Percentiles rank a stretch among this genome's conserved stretches.
Conservation (phyloP, 2,888 invertebrate genomes). For the Eugnorisma glareosa region DNA sequence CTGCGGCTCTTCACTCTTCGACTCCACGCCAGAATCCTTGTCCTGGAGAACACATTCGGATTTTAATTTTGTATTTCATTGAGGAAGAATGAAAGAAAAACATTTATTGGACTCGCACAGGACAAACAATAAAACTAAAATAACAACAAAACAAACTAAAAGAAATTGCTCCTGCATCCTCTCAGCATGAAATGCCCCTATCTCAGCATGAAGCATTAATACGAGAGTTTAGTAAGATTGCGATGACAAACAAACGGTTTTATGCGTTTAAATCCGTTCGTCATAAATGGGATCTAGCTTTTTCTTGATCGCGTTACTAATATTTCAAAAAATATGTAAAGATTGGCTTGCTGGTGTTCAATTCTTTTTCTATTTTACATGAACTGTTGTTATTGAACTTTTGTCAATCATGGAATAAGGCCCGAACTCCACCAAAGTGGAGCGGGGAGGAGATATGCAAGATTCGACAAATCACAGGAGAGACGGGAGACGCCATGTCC, state of each 20-base stretch:
- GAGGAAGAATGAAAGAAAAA: neutral
- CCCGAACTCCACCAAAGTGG: too few species aligned
- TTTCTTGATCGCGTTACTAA: neutral
- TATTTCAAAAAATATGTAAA: too few species aligned
- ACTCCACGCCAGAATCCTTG: slow-evolving; percentile 83
- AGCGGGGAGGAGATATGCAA: too few species aligned
- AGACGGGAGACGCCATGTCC: too few species aligned
- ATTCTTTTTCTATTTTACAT: neutral
- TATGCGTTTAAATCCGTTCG: neutral
- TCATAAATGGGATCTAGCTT: neutral
- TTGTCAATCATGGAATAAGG: neutral
- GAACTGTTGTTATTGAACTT: neutral
- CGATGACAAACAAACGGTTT: neutral
- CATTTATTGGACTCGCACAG: neutral
- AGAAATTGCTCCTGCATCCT: neutral
- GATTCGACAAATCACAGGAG: too few species aligned
- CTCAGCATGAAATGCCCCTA: neutral
- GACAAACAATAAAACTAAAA: neutral
- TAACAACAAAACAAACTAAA: neutral
- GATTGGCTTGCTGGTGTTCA: neutral
- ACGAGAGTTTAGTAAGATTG: neutral
- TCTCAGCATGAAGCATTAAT: neutral
- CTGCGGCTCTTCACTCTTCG: slow-evolving; percentile 79
- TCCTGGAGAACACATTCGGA: slow-evolving; percentile 72
- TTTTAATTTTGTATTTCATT: neutral